These are phyloP conservation scores for Tetragnatha montana DNA, from an alignment of 2,888 invertebrate genomes.

Conservation along the genomic window DNA sequence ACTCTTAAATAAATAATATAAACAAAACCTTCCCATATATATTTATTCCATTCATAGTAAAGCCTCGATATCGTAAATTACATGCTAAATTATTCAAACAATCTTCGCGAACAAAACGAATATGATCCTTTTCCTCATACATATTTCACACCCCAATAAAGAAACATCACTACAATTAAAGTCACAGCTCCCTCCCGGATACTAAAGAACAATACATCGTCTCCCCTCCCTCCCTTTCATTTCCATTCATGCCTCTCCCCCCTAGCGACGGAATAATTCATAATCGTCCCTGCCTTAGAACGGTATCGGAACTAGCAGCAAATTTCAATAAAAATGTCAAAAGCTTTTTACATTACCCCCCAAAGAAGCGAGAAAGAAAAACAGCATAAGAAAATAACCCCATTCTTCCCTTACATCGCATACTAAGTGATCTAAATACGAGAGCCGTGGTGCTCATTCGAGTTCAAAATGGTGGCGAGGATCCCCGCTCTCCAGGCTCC, in stretches of 20 bases:
- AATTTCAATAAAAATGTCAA: slow-evolving; percentile 51
- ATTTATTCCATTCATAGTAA: no score
- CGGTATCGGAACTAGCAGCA: neutral
- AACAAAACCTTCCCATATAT: no score
- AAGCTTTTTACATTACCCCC: slow-evolving; percentile 20
- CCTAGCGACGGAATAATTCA: slow-evolving; percentile 36
- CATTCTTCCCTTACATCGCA: neutral
- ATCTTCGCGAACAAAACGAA: no score
- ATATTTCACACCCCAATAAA: neutral
- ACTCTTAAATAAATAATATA: no score
- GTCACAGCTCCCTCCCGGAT: neutral
- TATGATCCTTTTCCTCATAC: no score
- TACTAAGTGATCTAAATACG: slow-evolving; percentile 49
- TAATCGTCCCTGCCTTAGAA: slow-evolving; percentile 9
- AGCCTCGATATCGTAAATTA: no score
- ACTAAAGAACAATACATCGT: neutral
- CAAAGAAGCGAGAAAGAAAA: slow-evolving; percentile 9
- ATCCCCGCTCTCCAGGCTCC: slow-evolving; percentile 13
- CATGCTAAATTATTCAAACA: no score
- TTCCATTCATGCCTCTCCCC: neutral
- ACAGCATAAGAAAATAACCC: neutral
- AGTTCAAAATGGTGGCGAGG: slow-evolving; percentile 3
- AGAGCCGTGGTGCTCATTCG: slow-evolving; percentile 13
- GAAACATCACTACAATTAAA: neutral
- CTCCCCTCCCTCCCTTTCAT: neutral